A percentile compares a stretch with the other conserved stretches of the same genome.
Evolutionary conservation across 23 tunicate species (phyloP).

Genomic region (Halocynthia roretzi): DNA sequence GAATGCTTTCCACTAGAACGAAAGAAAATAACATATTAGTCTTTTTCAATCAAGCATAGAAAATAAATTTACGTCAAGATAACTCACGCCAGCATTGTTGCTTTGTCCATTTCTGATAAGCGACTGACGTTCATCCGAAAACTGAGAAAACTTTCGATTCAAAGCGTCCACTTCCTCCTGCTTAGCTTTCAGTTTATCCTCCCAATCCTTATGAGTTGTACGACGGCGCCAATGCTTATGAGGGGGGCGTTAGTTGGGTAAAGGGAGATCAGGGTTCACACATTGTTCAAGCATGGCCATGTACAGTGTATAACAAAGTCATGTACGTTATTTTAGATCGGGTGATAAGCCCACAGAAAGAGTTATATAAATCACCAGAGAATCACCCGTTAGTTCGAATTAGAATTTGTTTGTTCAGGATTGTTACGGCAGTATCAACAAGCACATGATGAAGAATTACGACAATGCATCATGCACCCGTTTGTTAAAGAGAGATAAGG

Average conservation of each 20-base stretch:
- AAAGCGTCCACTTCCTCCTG: slow-evolving; percentile 4
- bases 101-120: not conserved
- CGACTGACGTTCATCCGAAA: not conserved
- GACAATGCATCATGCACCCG: not conserved
- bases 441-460: not conserved
- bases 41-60: not conserved
- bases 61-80: not conserved
- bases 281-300: not conserved
- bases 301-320: too few species aligned
- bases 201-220: not conserved
- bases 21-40: not conserved
- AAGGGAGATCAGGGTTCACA: slow-evolving; percentile 2
- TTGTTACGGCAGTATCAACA: not conserved
- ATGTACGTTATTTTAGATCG: too few species aligned
- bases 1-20: not conserved
- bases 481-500: not conserved
- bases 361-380: not conserved
- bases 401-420: not conserved
- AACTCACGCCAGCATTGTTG: not conserved
- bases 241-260: too few species aligned
- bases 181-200: not conserved
- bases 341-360: not conserved
- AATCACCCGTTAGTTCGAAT: slow-evolving; percentile 7
- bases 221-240: not conserved
- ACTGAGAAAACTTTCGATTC: not conserved